A percentile compares a stretch with the other conserved stretches of the same genome.
These are phyloP conservation scores for Corythornis cristatus DNA, from an alignment of 2,113 vertebrate genomes.

Conservation along the genomic window DNA sequence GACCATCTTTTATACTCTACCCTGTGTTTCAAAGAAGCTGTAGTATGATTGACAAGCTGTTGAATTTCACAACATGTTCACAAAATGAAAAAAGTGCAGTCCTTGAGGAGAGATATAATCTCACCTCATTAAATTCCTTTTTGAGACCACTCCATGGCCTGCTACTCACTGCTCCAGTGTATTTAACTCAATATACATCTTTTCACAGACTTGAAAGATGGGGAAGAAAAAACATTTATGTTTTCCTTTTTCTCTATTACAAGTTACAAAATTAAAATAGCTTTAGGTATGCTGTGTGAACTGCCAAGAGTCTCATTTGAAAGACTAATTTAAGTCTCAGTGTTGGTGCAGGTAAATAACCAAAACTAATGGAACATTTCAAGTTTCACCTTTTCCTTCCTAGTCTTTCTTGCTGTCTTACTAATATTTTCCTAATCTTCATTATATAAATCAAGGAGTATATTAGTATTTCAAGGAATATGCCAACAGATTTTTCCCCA, in stretches of 20 bases:
- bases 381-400: not conserved
- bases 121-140: constrained; percentile 45
- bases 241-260: not conserved
- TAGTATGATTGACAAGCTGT: constrained; percentile 47
- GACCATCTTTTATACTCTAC: constrained; percentile 1
- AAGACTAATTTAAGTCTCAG: not conserved
- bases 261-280: not conserved
- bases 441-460: not conserved
- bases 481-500: not conserved
- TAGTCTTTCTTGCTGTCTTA: not conserved
- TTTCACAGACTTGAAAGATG: not conserved
- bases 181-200: not conserved
- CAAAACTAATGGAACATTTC: not conserved
- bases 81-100: constrained; percentile 2
- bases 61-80: constrained; percentile 34
- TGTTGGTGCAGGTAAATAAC: not conserved
- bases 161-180: not conserved
- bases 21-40: constrained; percentile 26
- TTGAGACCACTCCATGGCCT: not conserved
- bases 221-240: not conserved
- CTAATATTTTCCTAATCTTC: not conserved
- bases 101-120: not conserved
- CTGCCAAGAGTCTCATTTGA: not conserved
- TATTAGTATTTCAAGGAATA: not conserved
- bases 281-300: not conserved